Percentiles rank a stretch among this genome's conserved stretches.
These are phyloP conservation scores for Nyctalus aviator DNA, from an alignment of 2,797 vertebrate genomes.

Conservation along the genomic window DNA sequence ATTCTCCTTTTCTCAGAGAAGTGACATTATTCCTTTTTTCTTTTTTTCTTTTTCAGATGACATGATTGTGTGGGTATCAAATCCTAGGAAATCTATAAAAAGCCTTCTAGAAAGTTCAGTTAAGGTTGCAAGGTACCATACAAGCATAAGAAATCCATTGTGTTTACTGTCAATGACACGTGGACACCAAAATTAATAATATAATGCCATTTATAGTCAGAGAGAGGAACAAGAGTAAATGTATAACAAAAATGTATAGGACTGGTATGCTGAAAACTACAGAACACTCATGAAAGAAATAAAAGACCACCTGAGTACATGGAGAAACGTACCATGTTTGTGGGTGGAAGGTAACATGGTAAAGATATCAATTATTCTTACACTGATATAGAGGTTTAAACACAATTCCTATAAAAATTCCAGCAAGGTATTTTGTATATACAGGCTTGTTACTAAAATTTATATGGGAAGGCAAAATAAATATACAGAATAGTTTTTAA, in stretches of 20 bases:
- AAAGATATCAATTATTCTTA: not conserved
- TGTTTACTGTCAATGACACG: not conserved
- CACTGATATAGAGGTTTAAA: not conserved
- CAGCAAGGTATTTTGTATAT: not conserved
- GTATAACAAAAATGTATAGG: not conserved
- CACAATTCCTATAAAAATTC: constrained; percentile 11
- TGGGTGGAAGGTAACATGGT: not conserved
- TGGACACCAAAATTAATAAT: not conserved
- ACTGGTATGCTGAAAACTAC: not conserved
- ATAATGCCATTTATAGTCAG: not conserved
- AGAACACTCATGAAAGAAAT: not conserved
- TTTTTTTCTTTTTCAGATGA: not conserved
- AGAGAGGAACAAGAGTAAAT: not conserved
- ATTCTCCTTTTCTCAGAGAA: not conserved
- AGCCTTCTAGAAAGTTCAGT: constrained; percentile 20
- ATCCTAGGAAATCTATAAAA: constrained; percentile 8
- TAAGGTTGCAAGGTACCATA: not conserved
- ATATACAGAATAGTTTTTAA: not conserved
- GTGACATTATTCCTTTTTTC: not conserved
- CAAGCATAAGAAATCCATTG: not conserved
- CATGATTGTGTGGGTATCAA: not conserved
- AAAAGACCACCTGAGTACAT: not conserved
- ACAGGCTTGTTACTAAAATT: not conserved
- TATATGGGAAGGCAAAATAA: not conserved
- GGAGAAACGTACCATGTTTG: not conserved